phyloP scores from a whole-genome alignment of 2,888 invertebrate species.

The Aplocera efformata region DNA sequence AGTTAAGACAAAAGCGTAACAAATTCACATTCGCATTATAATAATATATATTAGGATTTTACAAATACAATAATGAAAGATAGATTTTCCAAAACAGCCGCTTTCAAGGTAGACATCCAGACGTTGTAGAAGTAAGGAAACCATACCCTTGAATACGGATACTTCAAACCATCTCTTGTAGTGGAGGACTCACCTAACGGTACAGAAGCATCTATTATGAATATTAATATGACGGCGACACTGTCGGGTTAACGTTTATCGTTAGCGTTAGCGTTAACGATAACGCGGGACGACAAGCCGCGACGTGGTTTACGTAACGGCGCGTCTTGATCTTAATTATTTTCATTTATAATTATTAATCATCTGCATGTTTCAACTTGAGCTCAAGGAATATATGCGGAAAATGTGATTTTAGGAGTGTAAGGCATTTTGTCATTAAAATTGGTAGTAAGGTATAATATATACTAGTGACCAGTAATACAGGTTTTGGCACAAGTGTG shows the following conservation, averaged over 20 bases:
- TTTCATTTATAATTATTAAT: conserved; percentile 3
- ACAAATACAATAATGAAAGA: too few species aligned
- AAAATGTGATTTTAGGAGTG: background rate
- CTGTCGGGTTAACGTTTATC: conserved; percentile 31
- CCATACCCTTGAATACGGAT: too few species aligned
- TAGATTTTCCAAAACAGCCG: too few species aligned
- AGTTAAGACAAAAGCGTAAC: too few species aligned
- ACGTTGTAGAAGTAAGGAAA: too few species aligned
- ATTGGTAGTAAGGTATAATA: too few species aligned
- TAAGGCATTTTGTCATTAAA: too few species aligned
- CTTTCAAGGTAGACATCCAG: too few species aligned
- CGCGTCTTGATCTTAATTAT: conserved; percentile 3
- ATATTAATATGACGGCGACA: conserved; percentile 68
- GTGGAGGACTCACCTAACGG: background rate
- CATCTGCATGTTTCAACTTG: conserved; percentile 70
- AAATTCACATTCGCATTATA: too few species aligned
- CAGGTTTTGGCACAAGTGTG: too few species aligned
- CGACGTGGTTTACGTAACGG: conserved; percentile 10
- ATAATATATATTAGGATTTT: too few species aligned
- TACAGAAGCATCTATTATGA: conserved; percentile 33
- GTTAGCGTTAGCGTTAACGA: conserved; percentile 50
- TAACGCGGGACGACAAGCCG: conserved; percentile 64
- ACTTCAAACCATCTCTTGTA: background rate
- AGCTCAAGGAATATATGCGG: conserved; percentile 53
- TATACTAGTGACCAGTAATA: too few species aligned